Conservation (phyloP, 2,888 invertebrate genomes). For the Parochlus steinenii region DNA sequence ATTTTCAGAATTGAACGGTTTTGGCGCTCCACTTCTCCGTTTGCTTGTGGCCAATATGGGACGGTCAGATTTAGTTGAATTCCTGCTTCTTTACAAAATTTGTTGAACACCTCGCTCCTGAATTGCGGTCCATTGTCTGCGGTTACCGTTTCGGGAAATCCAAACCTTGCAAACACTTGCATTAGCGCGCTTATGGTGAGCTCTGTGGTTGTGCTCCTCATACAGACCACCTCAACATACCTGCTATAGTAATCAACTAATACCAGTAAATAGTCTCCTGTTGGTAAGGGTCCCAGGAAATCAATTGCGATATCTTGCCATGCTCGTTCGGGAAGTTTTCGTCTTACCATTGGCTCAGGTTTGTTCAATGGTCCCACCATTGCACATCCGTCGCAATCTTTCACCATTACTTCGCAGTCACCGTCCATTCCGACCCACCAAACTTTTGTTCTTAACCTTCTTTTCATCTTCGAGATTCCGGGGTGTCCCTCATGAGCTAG, state of each 20-base stretch:
- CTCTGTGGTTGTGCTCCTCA: constrained; percentile 13
- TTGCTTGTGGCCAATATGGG: constrained; percentile 16
- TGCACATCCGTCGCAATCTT: constrained; percentile 14
- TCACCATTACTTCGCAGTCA: constrained; percentile 18
- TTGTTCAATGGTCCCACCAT: too few relatives aligned
- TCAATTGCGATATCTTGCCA: constrained; percentile 20
- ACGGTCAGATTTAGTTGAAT: constrained; percentile 13
- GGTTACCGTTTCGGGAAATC: constrained; percentile 15
- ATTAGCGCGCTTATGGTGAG: constrained; percentile 15
- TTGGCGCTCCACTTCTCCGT: constrained; percentile 16
- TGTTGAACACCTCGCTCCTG: constrained; percentile 13
- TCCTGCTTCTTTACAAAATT: constrained; percentile 14
- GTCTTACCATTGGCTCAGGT: too few relatives aligned
- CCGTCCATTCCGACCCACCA: constrained; percentile 23
- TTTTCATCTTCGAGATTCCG: constrained; percentile 22
- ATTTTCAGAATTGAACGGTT: constrained; percentile 16
- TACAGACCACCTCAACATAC: constrained; percentile 16
- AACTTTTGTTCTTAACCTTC: constrained; percentile 21
- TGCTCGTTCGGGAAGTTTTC: too few relatives aligned
- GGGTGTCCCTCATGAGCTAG: constrained; percentile 23
- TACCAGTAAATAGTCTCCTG: constrained; percentile 17
- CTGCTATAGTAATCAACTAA: constrained; percentile 20
- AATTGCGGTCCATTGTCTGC: constrained; percentile 16
- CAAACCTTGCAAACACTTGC: constrained; percentile 17
- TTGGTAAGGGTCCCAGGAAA: constrained; percentile 18